These are phyloP conservation scores for Lepeophtheirus salmonis DNA, from an alignment of 1,140 invertebrate genomes.

Conservation along the genomic window DNA sequence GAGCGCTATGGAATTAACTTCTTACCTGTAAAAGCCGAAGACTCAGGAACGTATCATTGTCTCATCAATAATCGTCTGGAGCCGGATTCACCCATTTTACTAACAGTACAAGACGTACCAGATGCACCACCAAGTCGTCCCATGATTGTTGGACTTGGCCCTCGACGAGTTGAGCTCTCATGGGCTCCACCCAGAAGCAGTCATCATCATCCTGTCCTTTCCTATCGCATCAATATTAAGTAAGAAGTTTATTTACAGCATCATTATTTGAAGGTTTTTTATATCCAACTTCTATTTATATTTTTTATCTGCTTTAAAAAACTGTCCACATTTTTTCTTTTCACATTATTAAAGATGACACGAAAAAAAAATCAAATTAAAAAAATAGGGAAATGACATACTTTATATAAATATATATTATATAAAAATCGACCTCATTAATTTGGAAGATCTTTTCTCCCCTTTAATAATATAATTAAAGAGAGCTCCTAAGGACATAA, in stretches of 20 bases:
- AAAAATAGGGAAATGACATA: too few relatives aligned
- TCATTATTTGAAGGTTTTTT: too few relatives aligned
- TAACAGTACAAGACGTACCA: conserved; percentile 16
- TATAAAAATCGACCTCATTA: too few relatives aligned
- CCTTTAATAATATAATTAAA: too few relatives aligned
- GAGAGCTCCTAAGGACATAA: too few relatives aligned
- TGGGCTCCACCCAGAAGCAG: conserved; percentile 8
- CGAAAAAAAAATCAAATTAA: too few relatives aligned
- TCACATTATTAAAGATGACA: too few relatives aligned
- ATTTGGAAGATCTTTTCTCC: too few relatives aligned
- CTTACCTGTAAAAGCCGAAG: neutral
- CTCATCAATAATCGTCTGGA: conserved; percentile 12
- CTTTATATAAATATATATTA: too few relatives aligned
- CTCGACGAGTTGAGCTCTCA: conserved; percentile 4
- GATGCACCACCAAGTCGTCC: conserved; percentile 16
- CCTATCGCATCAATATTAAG: conserved; percentile 10
- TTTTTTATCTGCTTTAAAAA: too few relatives aligned
- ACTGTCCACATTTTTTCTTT: too few relatives aligned
- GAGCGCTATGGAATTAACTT: conserved; percentile 4
- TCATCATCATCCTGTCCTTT: conserved; percentile 6
- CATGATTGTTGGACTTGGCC: conserved; percentile 8
- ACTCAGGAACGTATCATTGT: conserved; percentile 14
- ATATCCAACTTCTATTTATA: too few relatives aligned
- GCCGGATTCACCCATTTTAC: conserved; percentile 8
- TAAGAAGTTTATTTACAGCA: neutral